Conservation (phyloP, 2,797 vertebrate genomes). For the Thamnophis elegans region DNA sequence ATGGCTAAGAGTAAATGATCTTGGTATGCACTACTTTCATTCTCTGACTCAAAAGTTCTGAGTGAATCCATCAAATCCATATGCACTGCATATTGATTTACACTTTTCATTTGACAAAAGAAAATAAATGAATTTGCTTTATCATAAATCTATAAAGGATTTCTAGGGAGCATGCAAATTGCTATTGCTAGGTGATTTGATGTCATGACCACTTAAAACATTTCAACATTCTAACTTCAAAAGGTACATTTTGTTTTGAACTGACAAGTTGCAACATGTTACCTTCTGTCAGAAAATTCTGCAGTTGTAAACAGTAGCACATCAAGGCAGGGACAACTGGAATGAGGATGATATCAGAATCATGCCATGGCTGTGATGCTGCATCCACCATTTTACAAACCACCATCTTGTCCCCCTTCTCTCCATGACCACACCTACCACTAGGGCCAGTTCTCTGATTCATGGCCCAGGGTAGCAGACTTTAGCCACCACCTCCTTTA, state of each 20-base stretch:
- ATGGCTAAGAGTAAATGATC: constrained; percentile 2
- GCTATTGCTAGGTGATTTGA: not conserved
- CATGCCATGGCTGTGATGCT: not conserved
- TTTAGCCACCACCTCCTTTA: not conserved
- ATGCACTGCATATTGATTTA: constrained; percentile 1
- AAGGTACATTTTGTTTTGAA: not conserved
- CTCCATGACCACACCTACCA: not conserved
- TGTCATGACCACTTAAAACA: not conserved
- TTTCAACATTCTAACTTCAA: not conserved
- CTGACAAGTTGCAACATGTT: not conserved
- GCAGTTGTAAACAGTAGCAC: not conserved
- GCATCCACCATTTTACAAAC: not conserved
- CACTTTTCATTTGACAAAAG: constrained; percentile 20
- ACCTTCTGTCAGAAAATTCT: not conserved
- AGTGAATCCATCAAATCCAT: not conserved
- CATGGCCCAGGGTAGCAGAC: not conserved
- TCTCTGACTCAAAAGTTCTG: not conserved
- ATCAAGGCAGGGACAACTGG: not conserved
- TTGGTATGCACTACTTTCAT: not conserved
- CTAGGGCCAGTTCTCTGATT: not conserved
- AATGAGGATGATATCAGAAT: not conserved
- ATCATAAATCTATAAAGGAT: not conserved
- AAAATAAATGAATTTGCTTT: constrained; percentile 17
- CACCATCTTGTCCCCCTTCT: not conserved
- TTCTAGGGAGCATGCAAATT: not conserved